Conservation (phyloP, 2,113 vertebrate genomes). For the Pteronura brasiliensis region DNA sequence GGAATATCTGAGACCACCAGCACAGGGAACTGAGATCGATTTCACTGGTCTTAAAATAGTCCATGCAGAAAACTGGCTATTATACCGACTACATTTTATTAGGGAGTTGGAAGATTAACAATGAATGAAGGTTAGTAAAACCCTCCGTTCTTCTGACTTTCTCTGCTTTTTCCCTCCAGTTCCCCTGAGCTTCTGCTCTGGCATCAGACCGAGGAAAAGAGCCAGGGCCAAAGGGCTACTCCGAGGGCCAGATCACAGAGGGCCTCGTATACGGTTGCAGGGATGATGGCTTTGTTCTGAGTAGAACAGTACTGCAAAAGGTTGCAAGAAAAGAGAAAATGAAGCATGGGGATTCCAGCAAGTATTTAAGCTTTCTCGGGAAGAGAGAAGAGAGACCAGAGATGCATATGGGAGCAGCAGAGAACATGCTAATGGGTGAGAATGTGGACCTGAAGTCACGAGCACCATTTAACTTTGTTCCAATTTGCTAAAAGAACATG, state of each 20-base stretch:
- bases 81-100: neutral
- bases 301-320: neutral
- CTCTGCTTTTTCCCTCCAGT: neutral
- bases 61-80: neutral
- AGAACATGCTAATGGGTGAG: neutral
- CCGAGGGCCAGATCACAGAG: neutral
- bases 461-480: neutral
- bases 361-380: neutral
- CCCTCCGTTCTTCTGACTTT: neutral
- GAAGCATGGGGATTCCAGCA: neutral
- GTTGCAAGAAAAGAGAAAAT: neutral
- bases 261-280: rapidly evolving
- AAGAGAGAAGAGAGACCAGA: neutral
- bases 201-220: neutral
- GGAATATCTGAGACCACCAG: neutral
- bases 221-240: neutral
- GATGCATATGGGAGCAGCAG: neutral
- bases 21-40: neutral
- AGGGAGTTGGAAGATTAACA: neutral
- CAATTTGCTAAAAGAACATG: neutral
- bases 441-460: neutral
- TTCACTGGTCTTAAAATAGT: neutral
- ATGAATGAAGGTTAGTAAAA: neutral
- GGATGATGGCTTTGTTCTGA: neutral
- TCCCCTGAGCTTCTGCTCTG: neutral